Evolutionary conservation across 37 sponge, comb jelly and placozoan species (phyloP), one percentile per base, ranked within the genome.

Genomic region (Lycopodina hypogea): DNA sequence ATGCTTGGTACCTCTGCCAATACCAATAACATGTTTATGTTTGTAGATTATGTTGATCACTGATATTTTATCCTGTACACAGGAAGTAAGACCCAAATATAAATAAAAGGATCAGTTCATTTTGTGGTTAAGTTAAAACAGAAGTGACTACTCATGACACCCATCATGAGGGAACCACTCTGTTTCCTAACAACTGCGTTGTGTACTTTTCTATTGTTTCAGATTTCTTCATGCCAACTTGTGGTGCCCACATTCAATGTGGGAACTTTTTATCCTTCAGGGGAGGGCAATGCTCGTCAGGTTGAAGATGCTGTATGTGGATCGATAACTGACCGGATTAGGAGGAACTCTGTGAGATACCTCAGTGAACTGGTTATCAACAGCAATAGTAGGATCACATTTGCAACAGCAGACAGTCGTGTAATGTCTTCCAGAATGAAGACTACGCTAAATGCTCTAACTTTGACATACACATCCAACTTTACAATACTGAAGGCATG

Each of bases 341-440:
- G 22, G 11, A 75, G 93, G 12, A 59, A 66, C 56, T 88, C 93
- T 21, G 81, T 45, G 2, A 79, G 89, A 35, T 92, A 81, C 71
- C 75, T 23, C 30, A 65, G 53, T 12, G 82, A 84, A 37, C 72
- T 90, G 12, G 81, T 84, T 55, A 70, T 42, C 21, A 85, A 85
- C 68, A 65, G 61, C 52, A 85, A 90, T 68, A 18, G 42, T 29
- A 26, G 36, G 17, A 71, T 90, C 9, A 68, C 17, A 34, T 90
- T 85, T 58, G 58, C 11, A 15, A 71, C 39, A 7, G 33, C 33
- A 11, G 86, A 90, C 72, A 76, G 81, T 42, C 81, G 86, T 9
- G 22, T 74, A 45, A 90, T 90, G 90, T 68, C 82, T 2, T 90
- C 90, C 0, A 80, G 90, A 0, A 71, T 84, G 72, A 77, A 90